Evolutionary conservation across 2,888 invertebrate genomes (phyloP).

Genomic region (Oegoconia quadripuncta): DNA sequence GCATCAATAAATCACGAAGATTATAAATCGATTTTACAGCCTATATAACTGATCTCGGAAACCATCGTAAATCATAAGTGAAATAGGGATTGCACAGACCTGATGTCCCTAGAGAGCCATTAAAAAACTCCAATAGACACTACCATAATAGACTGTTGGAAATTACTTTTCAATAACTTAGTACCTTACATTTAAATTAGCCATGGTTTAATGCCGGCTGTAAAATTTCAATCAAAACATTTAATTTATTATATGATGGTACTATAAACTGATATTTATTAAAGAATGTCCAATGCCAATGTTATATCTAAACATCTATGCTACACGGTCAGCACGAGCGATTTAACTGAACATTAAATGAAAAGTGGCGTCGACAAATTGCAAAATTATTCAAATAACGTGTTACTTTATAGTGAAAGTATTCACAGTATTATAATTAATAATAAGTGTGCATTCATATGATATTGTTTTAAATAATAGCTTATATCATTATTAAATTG

Average conservation of each 20-base stretch:
- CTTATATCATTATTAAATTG: no score
- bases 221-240: conserved; percentile 51
- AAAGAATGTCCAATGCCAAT: conserved; percentile 47
- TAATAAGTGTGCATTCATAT: no score
- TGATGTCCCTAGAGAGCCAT: conserved; percentile 41
- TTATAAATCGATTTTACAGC: conserved; percentile 69
- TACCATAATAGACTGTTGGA: conserved; percentile 3
- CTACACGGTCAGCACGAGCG: background rate
- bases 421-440: background rate
- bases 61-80: conserved; percentile 59
- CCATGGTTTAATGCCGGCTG: conserved; percentile 32
- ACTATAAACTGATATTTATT: no score
- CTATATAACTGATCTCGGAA: conserved; percentile 56
- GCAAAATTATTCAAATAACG: conserved; percentile 59
- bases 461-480: no score
- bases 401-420: conserved; percentile 1
- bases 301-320: conserved; percentile 35
- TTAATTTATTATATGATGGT: conserved; percentile 43
- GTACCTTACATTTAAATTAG: conserved; percentile 42
- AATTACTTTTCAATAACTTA: conserved; percentile 5
- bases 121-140: conserved; percentile 35
- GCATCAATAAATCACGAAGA: conserved; percentile 63
- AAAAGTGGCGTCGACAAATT: conserved; percentile 52
- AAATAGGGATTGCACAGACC: conserved; percentile 45
- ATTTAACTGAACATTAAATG: conserved; percentile 41